Evolutionary conservation across 2,797 vertebrate genomes (phyloP).

Genomic region (Lepilemur septentrionalis): DNA sequence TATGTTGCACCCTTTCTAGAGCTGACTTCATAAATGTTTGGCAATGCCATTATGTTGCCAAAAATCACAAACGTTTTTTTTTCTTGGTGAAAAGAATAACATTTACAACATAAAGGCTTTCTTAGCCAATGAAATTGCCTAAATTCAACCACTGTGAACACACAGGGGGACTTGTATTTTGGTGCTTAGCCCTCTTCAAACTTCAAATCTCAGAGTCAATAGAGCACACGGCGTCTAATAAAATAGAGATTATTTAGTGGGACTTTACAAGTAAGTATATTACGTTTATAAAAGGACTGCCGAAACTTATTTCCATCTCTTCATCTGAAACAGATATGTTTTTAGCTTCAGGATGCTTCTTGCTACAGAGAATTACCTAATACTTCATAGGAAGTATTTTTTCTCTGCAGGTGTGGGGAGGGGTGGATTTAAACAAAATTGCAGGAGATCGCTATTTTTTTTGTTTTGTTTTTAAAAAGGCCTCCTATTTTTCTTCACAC

Average conservation of each 20-base stretch:
- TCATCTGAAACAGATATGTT: background rate
- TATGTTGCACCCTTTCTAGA: background rate
- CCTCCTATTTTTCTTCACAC: background rate
- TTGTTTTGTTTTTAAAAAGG: background rate
- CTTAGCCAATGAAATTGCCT: background rate
- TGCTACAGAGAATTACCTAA: background rate
- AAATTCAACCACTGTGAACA: background rate
- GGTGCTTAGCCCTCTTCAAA: background rate
- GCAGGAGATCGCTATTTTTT: background rate
- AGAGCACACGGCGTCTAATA: background rate
- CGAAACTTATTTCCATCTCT: background rate
- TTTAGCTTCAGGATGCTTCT: background rate
- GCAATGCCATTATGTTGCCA: background rate
- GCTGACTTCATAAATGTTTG: background rate
- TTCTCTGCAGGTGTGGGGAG: background rate
- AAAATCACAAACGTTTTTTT: background rate
- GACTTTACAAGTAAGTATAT: background rate
- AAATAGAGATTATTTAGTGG: background rate
- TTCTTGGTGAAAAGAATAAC: background rate
- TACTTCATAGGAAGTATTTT: background rate
- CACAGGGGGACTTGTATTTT: background rate
- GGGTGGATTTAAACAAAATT: background rate
- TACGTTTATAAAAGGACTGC: background rate
- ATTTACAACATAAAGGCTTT: background rate
- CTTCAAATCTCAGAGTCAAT: background rate